Base-by-base conservation (phyloP, 2,797 vertebrate genomes). In the Gobio occitaniae region DNA sequence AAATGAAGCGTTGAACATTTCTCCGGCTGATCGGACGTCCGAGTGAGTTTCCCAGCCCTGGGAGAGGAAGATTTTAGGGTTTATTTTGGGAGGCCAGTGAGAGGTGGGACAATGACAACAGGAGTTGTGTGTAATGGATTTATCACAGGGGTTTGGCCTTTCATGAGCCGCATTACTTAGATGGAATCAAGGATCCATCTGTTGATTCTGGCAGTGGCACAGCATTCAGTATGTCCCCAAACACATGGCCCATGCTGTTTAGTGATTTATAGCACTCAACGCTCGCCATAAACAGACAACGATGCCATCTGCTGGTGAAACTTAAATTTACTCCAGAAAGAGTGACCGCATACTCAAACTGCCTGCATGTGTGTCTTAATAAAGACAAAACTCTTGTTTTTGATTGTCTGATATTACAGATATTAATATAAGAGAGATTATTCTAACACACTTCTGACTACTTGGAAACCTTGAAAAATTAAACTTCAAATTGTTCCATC, bases 121-220 rank as follows among this genome's bases (percentile, higher is more conserved):
- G 88, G 87, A 88, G 89, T 78, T 88, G 88, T 89, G 90, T 82
- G 86, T 84, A 88, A 87, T 86, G 81, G 83, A 82, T 91, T 89
- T 91, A 90, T 90, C 90, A 86, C 86, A 68, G 38, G 81, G 88
- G 76, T 74, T 82, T 82, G 77, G 72, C 87, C 87, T 91, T 86
- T 89, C 87, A 83, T 88, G 87, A 88, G 79, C 56, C 63, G 52
- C 87, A 79, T 88, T 85, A 80, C 79, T 89, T 83, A 81, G 87
- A 87, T 36, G 82, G 75, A 88, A 88, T 89, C 86, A 84, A 78
- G 80, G 84, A 77, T 84, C 77, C 61, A 76, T 70, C 72, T 90
- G 88, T 89, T 91, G 88, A 80, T 89, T 82, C 87, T 91, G 89
- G 89, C 89, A 87, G 56, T 48, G 70, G 44, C 41, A n/a, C n/a